Percentiles rank a stretch among this genome's conserved stretches.
These are phyloP conservation scores for Drosophila aldrichi DNA, from an alignment of 2,888 invertebrate species.

Conservation along the genomic window DNA sequence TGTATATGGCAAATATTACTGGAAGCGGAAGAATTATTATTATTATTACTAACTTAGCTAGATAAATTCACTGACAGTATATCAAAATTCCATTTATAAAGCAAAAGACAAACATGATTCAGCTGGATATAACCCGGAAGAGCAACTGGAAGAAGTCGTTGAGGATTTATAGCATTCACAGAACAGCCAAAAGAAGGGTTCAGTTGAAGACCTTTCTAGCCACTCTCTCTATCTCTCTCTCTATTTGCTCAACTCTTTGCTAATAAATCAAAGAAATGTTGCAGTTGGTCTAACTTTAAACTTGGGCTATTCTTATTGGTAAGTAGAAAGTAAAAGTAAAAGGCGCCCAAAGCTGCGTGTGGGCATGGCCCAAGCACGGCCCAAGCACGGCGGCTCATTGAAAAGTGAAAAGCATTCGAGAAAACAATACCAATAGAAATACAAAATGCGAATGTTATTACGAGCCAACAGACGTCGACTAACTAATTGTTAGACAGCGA, in stretches of 20 bases:
- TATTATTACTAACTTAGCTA: neutral
- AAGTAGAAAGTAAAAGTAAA: slow-evolving; percentile 41
- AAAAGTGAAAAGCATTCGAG: slow-evolving; percentile 43
- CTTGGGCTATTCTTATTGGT: slow-evolving; percentile 22
- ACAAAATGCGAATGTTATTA: slow-evolving; percentile 32
- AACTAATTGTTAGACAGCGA: slow-evolving; percentile 41
- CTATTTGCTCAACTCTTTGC: neutral
- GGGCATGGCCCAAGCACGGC: slow-evolving; percentile 46
- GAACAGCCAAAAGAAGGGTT: too few species aligned
- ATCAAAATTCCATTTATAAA: too few species aligned
- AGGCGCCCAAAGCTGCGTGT: slow-evolving; percentile 34
- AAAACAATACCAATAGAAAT: slow-evolving; percentile 40
- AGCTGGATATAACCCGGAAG: neutral
- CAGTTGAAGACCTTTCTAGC: too few species aligned
- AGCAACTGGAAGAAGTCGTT: too few species aligned
- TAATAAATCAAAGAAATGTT: neutral
- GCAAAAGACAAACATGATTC: neutral
- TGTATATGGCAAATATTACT: neutral
- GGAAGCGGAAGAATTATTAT: neutral
- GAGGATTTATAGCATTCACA: too few species aligned
- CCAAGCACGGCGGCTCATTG: neutral
- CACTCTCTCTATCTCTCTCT: too few species aligned
- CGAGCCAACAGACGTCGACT: slow-evolving; percentile 21
- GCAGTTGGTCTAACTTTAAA: neutral
- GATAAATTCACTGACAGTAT: neutral